Conservation (phyloP, 2,888 invertebrate species). For the Pegoplata infirma region DNA sequence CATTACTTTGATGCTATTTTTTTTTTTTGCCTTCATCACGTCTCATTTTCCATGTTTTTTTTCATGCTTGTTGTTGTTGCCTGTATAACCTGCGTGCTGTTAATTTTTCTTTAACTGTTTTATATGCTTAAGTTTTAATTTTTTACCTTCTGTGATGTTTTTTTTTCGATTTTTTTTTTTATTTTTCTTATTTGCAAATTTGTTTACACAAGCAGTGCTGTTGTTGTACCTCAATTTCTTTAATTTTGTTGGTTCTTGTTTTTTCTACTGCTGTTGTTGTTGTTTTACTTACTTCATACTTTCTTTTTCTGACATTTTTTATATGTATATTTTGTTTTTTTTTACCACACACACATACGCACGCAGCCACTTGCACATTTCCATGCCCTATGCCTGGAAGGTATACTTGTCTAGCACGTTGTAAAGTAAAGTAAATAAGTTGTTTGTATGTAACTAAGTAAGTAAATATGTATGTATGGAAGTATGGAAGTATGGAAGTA, state of each 20-base stretch:
- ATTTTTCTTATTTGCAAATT: conserved; percentile 32
- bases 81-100: conserved; percentile 33
- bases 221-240: conserved; percentile 28
- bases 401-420: conserved; percentile 40
- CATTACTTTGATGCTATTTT: conserved; percentile 44
- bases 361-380: not conserved
- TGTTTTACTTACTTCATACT: conserved; percentile 1
- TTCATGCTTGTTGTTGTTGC: not conserved
- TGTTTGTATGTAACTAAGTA: not conserved
- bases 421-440: not conserved
- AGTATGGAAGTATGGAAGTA: not conserved
- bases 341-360: not conserved
- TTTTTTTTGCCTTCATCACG: conserved; percentile 2
- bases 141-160: not conserved
- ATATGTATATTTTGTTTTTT: too few relatives aligned
- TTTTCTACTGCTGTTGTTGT: too few relatives aligned
- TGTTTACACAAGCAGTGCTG: conserved; percentile 29
- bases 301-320: conserved; percentile 26
- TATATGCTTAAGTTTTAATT: conserved; percentile 32
- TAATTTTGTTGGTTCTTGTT: too few relatives aligned
- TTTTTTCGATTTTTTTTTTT: not conserved
- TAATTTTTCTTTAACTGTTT: conserved; percentile 53
- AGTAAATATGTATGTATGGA: too few relatives aligned
- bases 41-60: conserved; percentile 11
- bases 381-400: conserved; percentile 27